These are phyloP conservation scores for Threskiornis aethiopicus DNA, from an alignment of 2,797 vertebrate species.

Conservation along the genomic window DNA sequence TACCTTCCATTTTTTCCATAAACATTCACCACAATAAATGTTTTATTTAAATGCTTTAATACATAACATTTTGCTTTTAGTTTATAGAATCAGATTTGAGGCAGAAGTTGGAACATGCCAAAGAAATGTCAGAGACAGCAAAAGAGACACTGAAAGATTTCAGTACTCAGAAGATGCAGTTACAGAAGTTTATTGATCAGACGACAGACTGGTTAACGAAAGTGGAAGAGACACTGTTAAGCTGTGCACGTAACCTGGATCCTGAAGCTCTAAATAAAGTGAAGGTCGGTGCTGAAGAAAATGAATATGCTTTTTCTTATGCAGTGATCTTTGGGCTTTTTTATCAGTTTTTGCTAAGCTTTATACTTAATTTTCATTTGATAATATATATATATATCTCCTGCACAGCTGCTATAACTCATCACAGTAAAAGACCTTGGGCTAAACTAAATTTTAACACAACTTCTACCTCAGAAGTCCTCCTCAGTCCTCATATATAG, in stretches of 20 bases:
- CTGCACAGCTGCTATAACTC: neutral
- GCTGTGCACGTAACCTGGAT: slow-evolving; percentile 75
- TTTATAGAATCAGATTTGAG: slow-evolving; percentile 88
- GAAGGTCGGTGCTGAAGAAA: slow-evolving; percentile 78
- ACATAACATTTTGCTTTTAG: slow-evolving; percentile 67
- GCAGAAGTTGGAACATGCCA: slow-evolving; percentile 88
- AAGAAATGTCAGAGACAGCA: slow-evolving; percentile 85
- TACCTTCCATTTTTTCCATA: neutral
- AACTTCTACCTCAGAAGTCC: neutral
- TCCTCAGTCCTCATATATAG: neutral
- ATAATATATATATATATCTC: neutral
- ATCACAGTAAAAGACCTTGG: neutral
- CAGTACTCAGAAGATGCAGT: slow-evolving; percentile 82
- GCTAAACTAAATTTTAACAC: neutral
- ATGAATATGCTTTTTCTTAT: neutral
- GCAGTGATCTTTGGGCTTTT: neutral
- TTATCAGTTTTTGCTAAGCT: neutral
- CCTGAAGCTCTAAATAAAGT: slow-evolving; percentile 84
- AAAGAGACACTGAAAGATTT: slow-evolving; percentile 89
- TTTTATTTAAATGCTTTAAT: neutral
- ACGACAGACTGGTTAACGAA: slow-evolving; percentile 79
- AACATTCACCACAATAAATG: neutral
- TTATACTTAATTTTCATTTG: neutral
- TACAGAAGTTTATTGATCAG: slow-evolving; percentile 86
- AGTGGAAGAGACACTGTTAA: slow-evolving; percentile 81